Conservation (phyloP, 2,797 vertebrate genomes). For the Thaleichthys pacificus region DNA sequence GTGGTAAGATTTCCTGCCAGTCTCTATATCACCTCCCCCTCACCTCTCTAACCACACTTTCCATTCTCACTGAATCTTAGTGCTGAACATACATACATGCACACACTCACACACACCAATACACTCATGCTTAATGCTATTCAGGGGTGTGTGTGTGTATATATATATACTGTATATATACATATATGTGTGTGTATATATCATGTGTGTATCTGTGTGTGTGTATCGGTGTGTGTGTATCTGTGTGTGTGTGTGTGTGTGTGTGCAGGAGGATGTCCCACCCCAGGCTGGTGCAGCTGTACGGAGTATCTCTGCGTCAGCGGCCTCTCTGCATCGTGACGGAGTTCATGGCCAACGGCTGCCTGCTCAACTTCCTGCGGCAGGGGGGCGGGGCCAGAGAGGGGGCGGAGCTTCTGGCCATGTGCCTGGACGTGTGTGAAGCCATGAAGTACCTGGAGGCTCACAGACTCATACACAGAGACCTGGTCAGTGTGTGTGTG, state of each 20-base stretch:
- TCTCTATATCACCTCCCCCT: background rate
- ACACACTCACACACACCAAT: too few species aligned
- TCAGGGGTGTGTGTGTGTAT: conserved; percentile 1
- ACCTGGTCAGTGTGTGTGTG: conserved; percentile 72
- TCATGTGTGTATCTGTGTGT: conserved; percentile 76
- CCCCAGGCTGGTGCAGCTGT: conserved; percentile 91
- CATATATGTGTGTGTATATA: conserved; percentile 19
- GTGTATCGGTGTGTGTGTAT: conserved; percentile 81
- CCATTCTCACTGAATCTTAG: background rate
- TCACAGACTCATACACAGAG: conserved; percentile 82
- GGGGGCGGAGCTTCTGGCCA: conserved; percentile 65
- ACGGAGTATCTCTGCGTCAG: conserved; percentile 84
- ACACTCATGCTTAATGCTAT: background rate
- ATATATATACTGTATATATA: too few species aligned
- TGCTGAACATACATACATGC: background rate
- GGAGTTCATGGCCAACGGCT: conserved; percentile 93
- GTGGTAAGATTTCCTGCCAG: background rate
- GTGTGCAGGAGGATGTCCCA: conserved; percentile 85
- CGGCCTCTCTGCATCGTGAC: conserved; percentile 92
- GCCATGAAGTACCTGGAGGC: conserved; percentile 87
- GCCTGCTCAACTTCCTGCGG: conserved; percentile 83
- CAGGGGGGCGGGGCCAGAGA: conserved; percentile 49
- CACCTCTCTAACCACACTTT: conserved; percentile 48
- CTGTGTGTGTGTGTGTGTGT: background rate
- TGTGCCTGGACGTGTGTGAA: conserved; percentile 84